Evolutionary conservation across 1,140 invertebrate genomes (phyloP), one percentile per base, ranked within the genome.

Genomic region (Caenorhabditis latens): DNA sequence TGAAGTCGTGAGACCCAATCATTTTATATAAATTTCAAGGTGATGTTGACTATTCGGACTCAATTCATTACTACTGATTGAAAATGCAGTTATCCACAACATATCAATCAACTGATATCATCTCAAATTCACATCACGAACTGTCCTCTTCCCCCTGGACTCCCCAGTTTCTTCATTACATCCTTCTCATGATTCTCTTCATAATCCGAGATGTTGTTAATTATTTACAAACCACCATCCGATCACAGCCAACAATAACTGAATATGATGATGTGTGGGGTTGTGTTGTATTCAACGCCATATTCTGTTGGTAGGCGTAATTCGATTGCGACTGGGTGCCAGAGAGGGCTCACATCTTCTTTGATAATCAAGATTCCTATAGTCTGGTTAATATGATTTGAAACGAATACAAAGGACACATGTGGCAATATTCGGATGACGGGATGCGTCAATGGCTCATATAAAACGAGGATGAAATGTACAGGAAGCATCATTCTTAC

Each of bases 291-390:
- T 71, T 71, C 65, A 42, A 71, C 65, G n/a, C 71, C 71, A 5
- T 14, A 40, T 4, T 21, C 24, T 53, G 21, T 7, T 79, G 71
- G 71, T 79, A 79, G 71, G 71, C 71, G 71, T 79, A 79, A 79
- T 79, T 79, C 46, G 46, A 79, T 79, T 79, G 65, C 42, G 13
- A 16, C 14, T 71, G 40, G 57, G 43, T 79, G 71, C 71, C 71
- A 79, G 71, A 79, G 71, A 79, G 71, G 65, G 67, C 42, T 46
- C 67, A 13, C 71, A n/a, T 21, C 71, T 79, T 50, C 71, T 79
- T 79, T 79, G 71, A 79, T 50, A 79, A 79, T 79, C 71, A 79
- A 79, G 32, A 79, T 79, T 50, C 71, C 46, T 79, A 50, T 79
- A 79, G 71, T 53, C n/a, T n/a, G 21, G 43, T 79, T 79, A 79